Conservation (phyloP, 2,797 vertebrate genomes). For the Parauchenoglanis ngamensis region DNA sequence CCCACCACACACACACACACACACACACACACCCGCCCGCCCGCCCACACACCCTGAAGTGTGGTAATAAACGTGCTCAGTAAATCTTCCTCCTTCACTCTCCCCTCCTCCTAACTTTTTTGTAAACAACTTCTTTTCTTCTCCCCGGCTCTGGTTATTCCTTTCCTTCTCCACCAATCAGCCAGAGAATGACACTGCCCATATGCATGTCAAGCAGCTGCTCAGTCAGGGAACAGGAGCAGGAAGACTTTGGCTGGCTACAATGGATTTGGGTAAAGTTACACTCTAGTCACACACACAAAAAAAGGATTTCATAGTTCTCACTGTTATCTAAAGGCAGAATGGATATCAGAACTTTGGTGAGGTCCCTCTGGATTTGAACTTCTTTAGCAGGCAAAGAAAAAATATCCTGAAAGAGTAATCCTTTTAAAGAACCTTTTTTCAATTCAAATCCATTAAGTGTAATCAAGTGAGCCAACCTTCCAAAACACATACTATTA, state of each 20-base stretch:
- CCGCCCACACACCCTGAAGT: slow-evolving; percentile 66
- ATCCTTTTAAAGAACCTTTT: background rate
- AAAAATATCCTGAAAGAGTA: slow-evolving; percentile 24
- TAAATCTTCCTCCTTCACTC: slow-evolving; percentile 71
- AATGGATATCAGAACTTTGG: slow-evolving; percentile 49
- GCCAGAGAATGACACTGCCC: slow-evolving; percentile 68
- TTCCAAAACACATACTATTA: background rate
- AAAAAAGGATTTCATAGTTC: slow-evolving; percentile 30
- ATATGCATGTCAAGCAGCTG: slow-evolving; percentile 65
- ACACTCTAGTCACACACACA: slow-evolving; percentile 38
- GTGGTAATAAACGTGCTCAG: slow-evolving; percentile 75
- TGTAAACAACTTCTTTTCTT: slow-evolving; percentile 66
- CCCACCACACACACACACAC: slow-evolving; percentile 53
- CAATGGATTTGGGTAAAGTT: slow-evolving; percentile 65
- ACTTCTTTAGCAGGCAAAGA: slow-evolving; percentile 43
- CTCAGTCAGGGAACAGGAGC: slow-evolving; percentile 63
- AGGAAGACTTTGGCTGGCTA: slow-evolving; percentile 45
- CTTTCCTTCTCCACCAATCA: slow-evolving; percentile 65
- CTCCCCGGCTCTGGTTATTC: slow-evolving; percentile 50
- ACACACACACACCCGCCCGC: background rate
- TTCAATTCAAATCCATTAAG: background rate
- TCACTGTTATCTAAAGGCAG: slow-evolving; percentile 17
- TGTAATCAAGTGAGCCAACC: background rate
- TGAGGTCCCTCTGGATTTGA: slow-evolving; percentile 65
- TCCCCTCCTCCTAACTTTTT: slow-evolving; percentile 64